Evolutionary conservation across 2,888 invertebrate genomes (phyloP).

Genomic region (Thumatha senex): DNA sequence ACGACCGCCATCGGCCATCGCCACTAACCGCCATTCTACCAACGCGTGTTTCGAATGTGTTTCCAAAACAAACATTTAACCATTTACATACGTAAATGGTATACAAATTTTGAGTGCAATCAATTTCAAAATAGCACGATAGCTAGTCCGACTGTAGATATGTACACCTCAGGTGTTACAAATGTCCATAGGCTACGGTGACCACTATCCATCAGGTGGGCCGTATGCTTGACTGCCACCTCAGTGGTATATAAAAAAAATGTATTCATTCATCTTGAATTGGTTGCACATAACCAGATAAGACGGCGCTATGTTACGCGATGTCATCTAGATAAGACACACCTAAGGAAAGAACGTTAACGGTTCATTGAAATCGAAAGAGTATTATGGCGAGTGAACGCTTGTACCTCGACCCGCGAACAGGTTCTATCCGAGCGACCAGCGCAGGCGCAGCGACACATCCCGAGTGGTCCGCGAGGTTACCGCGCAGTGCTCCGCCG

Average conservation of each 20-base stretch:
- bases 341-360: constrained; percentile 71
- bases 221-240: too few relatives aligned
- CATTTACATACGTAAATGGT: constrained; percentile 38
- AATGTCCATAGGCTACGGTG: too few relatives aligned
- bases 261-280: constrained; percentile 37
- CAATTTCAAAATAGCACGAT: constrained; percentile 20
- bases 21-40: constrained; percentile 56
- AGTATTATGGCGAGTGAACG: constrained; percentile 61
- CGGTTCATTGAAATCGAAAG: constrained; percentile 82
- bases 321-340: constrained; percentile 65
- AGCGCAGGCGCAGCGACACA: constrained; percentile 50
- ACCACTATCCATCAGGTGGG: too few relatives aligned
- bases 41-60: constrained; percentile 59
- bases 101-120: constrained; percentile 21
- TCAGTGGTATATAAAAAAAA: too few relatives aligned
- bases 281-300: constrained; percentile 14
- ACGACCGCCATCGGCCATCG: constrained; percentile 42
- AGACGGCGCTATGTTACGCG: constrained; percentile 59
- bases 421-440: constrained; percentile 63
- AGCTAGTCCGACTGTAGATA: constrained; percentile 22
- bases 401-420: constrained; percentile 58
- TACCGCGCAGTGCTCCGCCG: constrained; percentile 72
- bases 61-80: constrained; percentile 42
- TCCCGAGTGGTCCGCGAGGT: constrained; percentile 64
- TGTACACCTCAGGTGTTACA: too few relatives aligned